Percentiles rank a stretch among this genome's conserved stretches.
phyloP scores from a whole-genome alignment of 1,140 invertebrate genomes.

The Tetragnatha versicolor region DNA sequence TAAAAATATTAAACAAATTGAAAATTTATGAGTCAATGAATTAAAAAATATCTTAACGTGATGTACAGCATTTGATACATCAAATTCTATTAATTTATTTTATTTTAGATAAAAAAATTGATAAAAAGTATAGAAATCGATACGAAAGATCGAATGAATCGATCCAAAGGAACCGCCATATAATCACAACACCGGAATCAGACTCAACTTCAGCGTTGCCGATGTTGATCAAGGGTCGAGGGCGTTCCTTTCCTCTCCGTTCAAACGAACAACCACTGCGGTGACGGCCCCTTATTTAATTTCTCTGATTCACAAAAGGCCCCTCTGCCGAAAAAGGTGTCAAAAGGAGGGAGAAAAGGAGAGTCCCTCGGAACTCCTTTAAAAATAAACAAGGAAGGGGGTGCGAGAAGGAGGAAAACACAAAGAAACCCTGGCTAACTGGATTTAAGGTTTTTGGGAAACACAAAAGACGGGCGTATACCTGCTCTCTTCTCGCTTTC shows the following conservation, averaged over 20 bases:
- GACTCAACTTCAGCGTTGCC: background rate
- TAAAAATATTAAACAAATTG: too few species aligned
- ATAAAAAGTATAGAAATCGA: too few species aligned
- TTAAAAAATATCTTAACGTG: too few species aligned
- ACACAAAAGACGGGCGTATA: slow-evolving; percentile 15
- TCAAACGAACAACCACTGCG: slow-evolving; percentile 29
- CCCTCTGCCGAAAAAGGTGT: background rate
- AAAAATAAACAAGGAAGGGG: slow-evolving; percentile 35
- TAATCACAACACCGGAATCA: too few species aligned
- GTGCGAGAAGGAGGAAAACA: slow-evolving; percentile 2
- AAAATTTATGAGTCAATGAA: too few species aligned
- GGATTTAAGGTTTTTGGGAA: slow-evolving; percentile 39
- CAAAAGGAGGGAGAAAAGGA: slow-evolving; percentile 37
- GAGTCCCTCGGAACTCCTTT: slow-evolving; percentile 30
- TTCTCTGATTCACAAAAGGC: slow-evolving; percentile 48
- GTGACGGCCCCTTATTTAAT: slow-evolving; percentile 29
- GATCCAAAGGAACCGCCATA: background rate
- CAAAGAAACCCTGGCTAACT: slow-evolving; percentile 9
- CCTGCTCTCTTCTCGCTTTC: background rate
- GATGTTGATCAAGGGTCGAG: background rate
- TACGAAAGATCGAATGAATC: too few species aligned
- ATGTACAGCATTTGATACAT: too few species aligned
- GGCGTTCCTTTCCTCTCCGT: slow-evolving; percentile 24
- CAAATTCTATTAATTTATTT: too few species aligned
- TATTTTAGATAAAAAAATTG: too few species aligned